A percentile compares a stretch with the other conserved stretches of the same genome.
These are phyloP conservation scores for Anorthoa munda DNA, from an alignment of 2,888 invertebrate species.

Conservation along the genomic window DNA sequence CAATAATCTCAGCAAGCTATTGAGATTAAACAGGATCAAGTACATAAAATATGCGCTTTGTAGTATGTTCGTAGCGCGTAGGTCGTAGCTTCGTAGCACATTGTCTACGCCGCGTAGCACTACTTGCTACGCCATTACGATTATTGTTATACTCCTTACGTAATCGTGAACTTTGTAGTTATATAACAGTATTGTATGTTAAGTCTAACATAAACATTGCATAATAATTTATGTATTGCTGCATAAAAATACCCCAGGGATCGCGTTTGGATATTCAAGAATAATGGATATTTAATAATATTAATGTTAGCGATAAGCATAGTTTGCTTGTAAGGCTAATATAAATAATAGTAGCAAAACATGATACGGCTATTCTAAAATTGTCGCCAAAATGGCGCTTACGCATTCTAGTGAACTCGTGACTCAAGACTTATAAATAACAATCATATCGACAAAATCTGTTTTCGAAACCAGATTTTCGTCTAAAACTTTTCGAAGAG, in stretches of 20 bases:
- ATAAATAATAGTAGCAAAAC: too few relatives aligned
- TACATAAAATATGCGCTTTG: constrained; percentile 48
- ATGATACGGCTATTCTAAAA: background rate
- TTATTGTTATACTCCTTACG: constrained; percentile 25
- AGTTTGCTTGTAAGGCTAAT: background rate
- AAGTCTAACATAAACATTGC: background rate
- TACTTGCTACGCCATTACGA: constrained; percentile 32
- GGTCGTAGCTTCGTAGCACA: constrained; percentile 48
- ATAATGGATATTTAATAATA: background rate
- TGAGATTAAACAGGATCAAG: constrained; percentile 52
- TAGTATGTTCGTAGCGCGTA: constrained; percentile 30
- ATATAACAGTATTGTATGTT: background rate
- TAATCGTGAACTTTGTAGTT: constrained; percentile 25
- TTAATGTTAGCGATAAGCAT: background rate
- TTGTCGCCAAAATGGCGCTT: too few relatives aligned
- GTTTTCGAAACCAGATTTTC: constrained; percentile 15
- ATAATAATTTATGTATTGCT: background rate
- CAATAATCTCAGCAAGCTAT: too few relatives aligned
- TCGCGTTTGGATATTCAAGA: too few relatives aligned
- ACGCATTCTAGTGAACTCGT: background rate
- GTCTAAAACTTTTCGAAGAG: background rate
- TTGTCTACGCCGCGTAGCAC: constrained; percentile 54
- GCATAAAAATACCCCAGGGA: background rate
- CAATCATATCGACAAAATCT: background rate
- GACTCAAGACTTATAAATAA: background rate